Base-by-base conservation (phyloP, 2,888 invertebrate species). In the Chaitophorus viminalis region DNA sequence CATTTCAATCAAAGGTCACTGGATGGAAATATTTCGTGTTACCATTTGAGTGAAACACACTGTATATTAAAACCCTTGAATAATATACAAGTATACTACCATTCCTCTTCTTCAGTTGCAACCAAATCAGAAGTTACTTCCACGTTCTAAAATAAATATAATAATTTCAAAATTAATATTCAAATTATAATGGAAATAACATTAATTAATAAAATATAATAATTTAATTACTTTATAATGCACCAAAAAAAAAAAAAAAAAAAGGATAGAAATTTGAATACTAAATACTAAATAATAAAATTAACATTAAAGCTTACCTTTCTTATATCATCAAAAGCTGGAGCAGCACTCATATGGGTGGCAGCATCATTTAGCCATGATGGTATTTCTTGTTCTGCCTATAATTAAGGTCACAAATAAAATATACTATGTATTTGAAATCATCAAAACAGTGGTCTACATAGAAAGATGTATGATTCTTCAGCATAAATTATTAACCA, bases 321-420 rank as follows among this genome's bases (percentile, higher is more conserved):
- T 85, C 85, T 85, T 85, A 85, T 85, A 78, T 85, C 85, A 14
- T 78, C 77, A 54, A 36, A 14, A 52, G 33, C 46, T 31, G 52
- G 70, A n/a, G 54, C 29, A 70, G 46, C 18, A 29, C 4, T 18
- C 33, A 68, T 31, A 29, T 31, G 14, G 77, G 52, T 21, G 2
- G 77, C 18, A 33, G 18, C 68, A 33, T 85, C 68, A 33, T 52
- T 52, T 70, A 85, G 6, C 77, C 77, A 85, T 36, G 77, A n/a
- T n/a, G 85, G 85, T n/a, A 85, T 60, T 33, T 85, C 85, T 68
- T 85, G 85, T 21, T 77, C 85, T 21, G 85, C 85, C 85, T 85
- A 77, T 36, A 77, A 3, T 36, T 6, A 29, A 60, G 25, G 5
- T 21, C 6, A 60, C 3, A 70, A 70, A 70, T 29, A 70, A 60